phyloP scores from a whole-genome alignment of 2,113 vertebrate genomes.

The Neofelis nebulosa region DNA sequence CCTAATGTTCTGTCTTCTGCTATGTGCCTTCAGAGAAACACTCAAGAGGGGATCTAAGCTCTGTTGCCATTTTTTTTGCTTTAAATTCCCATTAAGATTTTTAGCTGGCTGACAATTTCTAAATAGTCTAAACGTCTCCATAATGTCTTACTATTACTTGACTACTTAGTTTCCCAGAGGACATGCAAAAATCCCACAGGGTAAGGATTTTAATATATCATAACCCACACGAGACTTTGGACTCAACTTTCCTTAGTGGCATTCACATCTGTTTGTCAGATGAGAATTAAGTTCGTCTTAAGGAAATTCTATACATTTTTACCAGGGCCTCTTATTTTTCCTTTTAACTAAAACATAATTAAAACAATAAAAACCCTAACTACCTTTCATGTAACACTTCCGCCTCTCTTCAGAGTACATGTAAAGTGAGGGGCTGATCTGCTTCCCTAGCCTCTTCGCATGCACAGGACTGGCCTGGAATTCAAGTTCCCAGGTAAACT shows the following conservation, averaged over 20 bases:
- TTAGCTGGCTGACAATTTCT: not conserved
- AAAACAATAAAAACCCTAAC: not conserved
- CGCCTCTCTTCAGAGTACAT: not conserved
- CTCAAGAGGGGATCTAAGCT: not conserved
- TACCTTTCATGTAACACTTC: not conserved
- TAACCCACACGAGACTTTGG: not conserved
- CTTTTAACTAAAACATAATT: not conserved
- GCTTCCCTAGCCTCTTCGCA: not conserved
- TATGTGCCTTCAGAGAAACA: not conserved
- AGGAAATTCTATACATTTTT: not conserved
- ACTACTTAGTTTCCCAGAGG: not conserved
- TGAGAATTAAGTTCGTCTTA: not conserved
- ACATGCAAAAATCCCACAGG: not conserved
- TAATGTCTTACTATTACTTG: not conserved
- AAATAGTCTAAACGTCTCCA: not conserved
- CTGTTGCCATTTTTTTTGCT: not conserved
- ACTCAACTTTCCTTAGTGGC: not conserved
- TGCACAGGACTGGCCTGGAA: not conserved
- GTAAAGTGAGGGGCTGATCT: not conserved
- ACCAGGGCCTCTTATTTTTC: not conserved
- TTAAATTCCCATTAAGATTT: conserved; percentile 10
- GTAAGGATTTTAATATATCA: not conserved
- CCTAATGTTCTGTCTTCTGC: not conserved
- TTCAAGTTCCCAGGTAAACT: not conserved
- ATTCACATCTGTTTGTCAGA: not conserved